Evolutionary conservation across 1,140 invertebrate species (phyloP).

Genomic region (Halictus rubicundus): DNA sequence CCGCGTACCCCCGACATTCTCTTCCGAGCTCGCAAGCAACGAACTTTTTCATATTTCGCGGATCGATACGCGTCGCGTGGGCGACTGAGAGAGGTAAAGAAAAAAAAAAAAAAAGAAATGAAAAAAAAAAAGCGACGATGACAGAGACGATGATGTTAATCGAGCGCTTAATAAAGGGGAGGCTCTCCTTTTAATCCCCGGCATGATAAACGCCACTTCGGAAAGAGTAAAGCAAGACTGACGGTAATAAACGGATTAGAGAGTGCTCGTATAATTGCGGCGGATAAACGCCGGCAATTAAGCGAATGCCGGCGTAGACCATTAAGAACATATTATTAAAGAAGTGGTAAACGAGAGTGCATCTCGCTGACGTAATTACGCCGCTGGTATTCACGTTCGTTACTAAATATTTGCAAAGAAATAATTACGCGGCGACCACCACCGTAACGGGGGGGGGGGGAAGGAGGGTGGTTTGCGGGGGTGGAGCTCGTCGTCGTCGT

Average conservation of each 20-base stretch:
- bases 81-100: no score
- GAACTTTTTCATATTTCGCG: neutral
- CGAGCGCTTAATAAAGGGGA: constrained; percentile 59
- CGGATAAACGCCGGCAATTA: constrained; percentile 63
- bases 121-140: constrained; percentile 19
- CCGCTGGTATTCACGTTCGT: constrained; percentile 10
- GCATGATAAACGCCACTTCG: constrained; percentile 53
- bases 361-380: constrained; percentile 26
- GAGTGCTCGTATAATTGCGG: constrained; percentile 62
- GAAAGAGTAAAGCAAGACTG: constrained; percentile 60
- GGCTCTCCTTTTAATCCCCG: constrained; percentile 50
- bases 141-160: constrained; percentile 43
- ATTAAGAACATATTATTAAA: constrained; percentile 64
- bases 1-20: no score
- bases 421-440: constrained; percentile 13
- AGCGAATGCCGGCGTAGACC: constrained; percentile 49
- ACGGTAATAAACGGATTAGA: constrained; percentile 64
- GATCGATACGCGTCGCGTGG: no score
- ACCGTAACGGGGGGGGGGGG: neutral
- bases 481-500: neutral
- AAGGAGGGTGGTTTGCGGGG: no score
- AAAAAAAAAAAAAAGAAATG: constrained; percentile 31
- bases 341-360: constrained; percentile 48
- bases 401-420: constrained; percentile 35
- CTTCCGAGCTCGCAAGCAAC: no score